Conservation (phyloP, 2,888 invertebrate species). For the Glyphotaelius pellucidus region DNA sequence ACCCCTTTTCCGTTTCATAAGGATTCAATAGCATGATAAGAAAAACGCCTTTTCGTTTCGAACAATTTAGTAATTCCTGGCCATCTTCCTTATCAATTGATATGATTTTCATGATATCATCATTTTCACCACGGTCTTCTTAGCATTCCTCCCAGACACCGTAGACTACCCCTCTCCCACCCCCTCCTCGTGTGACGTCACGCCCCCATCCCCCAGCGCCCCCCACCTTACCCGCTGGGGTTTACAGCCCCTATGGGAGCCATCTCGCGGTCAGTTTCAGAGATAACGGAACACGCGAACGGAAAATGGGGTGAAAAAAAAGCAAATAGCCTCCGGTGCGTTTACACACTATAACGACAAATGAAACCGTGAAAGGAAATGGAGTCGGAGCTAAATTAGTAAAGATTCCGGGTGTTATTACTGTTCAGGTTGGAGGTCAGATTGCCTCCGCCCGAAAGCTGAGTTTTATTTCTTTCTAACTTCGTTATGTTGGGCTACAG, state of each 20-base stretch:
- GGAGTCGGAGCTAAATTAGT: constrained; percentile 27
- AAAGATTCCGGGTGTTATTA: constrained; percentile 22
- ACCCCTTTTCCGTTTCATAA: not conserved
- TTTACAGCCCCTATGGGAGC: constrained; percentile 64
- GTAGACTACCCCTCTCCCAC: not conserved
- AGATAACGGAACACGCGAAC: constrained; percentile 63
- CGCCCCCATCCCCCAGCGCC: not conserved
- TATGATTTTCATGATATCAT: constrained; percentile 2
- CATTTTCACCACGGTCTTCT: constrained; percentile 2
- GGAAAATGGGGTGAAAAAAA: constrained; percentile 56
- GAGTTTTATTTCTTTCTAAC: constrained; percentile 2
- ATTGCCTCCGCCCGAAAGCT: not conserved
- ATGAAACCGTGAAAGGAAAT: constrained; percentile 53
- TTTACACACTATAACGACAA: constrained; percentile 55
- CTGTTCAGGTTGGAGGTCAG: not conserved
- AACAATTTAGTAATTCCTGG: constrained; percentile 2
- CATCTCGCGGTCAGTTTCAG: constrained; percentile 65
- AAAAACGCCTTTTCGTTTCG: not conserved
- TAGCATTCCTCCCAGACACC: not conserved
- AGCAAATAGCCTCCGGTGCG: constrained; percentile 63
- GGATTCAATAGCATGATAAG: not conserved
- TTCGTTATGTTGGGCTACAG: not conserved
- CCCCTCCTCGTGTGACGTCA: not conserved
- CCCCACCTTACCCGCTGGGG: constrained; percentile 35
- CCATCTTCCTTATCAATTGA: not conserved